Base-by-base conservation (phyloP, 1,140 invertebrate species). In the Drosophila kepulauana region DNA sequence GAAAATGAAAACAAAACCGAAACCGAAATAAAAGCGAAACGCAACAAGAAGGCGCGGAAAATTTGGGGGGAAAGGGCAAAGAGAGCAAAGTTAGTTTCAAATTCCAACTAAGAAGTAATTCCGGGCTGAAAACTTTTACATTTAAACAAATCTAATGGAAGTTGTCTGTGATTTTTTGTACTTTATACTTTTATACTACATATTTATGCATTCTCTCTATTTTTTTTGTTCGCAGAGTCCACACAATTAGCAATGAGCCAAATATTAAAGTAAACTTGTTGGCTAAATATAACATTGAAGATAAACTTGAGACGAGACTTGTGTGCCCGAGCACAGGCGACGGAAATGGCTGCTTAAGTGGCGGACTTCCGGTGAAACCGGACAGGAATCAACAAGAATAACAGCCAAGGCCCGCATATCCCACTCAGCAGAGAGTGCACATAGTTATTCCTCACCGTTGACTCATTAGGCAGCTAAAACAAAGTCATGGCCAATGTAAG, bases 311-410 rank as follows among this genome's bases (percentile, higher is more conserved):
- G 54, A 78, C 68, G 3, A 25, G 20, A 25, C 20, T 25, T 25
- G 20, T 25, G 68, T 77, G 75, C 58, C 49, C 52, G 35, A 11
- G 59, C 59, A 52, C 38, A 76, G 82, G 49, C 67, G 66, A 78
- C 85, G 85, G 85, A 88, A 85, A 88, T 88, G 84, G 49, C 73
- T 78, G 85, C 84, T 78, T 89, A 88, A 88, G 85, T 89, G 85
- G 74, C 82, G 61, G 48, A 80, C 85, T 81, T 88, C 84, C 84
- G 85, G 78, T 69, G 10, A 64, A 78, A 25, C 68, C 52, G 65
- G 78, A 78, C 73, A 75, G 64, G 46, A 81, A 68, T 54, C 46
- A 81, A 38, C 68, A 79, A 41, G 46, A 65, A 43, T 10, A 41
- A 46, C 7, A 8, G 35, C 6, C 2, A 7, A 38, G 30, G 35